Evolutionary conservation across 2,797 vertebrate genomes (phyloP).

Genomic region (Vultur gryphus): DNA sequence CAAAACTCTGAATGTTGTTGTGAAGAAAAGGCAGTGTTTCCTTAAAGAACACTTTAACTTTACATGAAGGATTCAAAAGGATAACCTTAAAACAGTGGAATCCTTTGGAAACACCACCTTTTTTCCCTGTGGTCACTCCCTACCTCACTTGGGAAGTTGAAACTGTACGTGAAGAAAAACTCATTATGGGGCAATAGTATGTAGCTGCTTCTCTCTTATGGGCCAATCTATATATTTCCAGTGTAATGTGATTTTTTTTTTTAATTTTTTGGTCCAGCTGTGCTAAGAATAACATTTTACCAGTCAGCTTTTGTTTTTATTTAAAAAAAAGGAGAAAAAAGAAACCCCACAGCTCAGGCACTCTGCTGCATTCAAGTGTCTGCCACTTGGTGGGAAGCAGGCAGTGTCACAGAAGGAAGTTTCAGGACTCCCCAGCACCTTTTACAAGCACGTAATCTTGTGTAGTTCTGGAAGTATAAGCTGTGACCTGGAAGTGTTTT

Average conservation of each 20-base stretch:
- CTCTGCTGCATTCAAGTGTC: not conserved
- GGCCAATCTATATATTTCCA: constrained; percentile 24
- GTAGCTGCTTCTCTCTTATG: not conserved
- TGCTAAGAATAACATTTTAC: constrained; percentile 41
- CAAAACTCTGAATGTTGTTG: constrained; percentile 15
- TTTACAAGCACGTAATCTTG: constrained; percentile 9
- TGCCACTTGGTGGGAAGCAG: not conserved
- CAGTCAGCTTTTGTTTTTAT: constrained; percentile 18
- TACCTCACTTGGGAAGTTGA: constrained; percentile 46
- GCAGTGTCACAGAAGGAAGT: not conserved
- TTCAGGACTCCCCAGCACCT: constrained; percentile 38
- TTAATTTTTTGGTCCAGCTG: not conserved
- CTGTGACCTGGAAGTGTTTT: constrained; percentile 41
- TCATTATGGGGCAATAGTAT: not conserved
- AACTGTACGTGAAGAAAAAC: constrained; percentile 14
- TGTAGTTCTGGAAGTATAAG: not conserved
- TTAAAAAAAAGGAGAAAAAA: not conserved
- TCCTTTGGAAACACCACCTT: constrained; percentile 13
- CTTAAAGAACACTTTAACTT: not conserved
- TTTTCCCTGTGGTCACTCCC: not conserved
- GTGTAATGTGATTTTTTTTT: not conserved
- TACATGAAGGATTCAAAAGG: constrained; percentile 11
- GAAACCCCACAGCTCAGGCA: constrained; percentile 11
- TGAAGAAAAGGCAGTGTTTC: constrained; percentile 14
- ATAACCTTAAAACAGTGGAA: not conserved